A percentile compares a stretch with the other conserved stretches of the same genome.
Conservation (phyloP, 2,888 invertebrate genomes). For the Philopedon plagiatum region DNA sequence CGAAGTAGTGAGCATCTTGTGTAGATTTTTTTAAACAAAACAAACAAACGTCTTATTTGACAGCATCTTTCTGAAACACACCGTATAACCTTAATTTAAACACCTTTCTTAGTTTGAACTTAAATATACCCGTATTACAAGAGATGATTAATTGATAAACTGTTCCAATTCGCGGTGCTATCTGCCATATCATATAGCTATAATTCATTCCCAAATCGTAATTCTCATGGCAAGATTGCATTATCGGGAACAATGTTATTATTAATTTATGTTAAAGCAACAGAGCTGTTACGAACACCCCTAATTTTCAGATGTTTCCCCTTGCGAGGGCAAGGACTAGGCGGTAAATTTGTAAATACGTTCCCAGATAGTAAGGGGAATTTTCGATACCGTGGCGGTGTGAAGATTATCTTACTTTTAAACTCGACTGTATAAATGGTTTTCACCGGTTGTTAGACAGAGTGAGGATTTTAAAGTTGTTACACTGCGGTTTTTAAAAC, state of each 20-base stretch:
- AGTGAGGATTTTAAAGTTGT: too few species aligned
- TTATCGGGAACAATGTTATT: constrained; percentile 49
- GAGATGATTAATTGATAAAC: constrained; percentile 47
- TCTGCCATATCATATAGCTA: constrained; percentile 39
- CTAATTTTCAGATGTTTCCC: constrained; percentile 19
- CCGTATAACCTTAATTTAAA: neutral
- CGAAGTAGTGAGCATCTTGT: too few species aligned
- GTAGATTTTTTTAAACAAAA: too few species aligned
- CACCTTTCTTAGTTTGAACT: neutral
- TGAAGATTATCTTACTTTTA: neutral
- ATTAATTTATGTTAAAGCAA: constrained; percentile 44
- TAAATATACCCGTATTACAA: constrained; percentile 23
- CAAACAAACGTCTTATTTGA: too few species aligned
- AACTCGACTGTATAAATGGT: too few species aligned
- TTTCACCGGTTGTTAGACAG: too few species aligned
- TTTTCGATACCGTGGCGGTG: neutral
- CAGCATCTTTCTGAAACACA: too few species aligned
- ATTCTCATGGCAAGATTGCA: constrained; percentile 42
- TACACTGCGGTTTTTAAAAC: too few species aligned
- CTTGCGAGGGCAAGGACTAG: neutral
- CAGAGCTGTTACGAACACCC: constrained; percentile 20
- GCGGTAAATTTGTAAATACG: constrained; percentile 3
- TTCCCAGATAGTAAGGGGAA: neutral
- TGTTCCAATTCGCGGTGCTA: constrained; percentile 31
- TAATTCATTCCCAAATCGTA: constrained; percentile 43